These are phyloP conservation scores for Pseudolycoriella hygida DNA, from an alignment of 2,888 invertebrate genomes.

Conservation along the genomic window DNA sequence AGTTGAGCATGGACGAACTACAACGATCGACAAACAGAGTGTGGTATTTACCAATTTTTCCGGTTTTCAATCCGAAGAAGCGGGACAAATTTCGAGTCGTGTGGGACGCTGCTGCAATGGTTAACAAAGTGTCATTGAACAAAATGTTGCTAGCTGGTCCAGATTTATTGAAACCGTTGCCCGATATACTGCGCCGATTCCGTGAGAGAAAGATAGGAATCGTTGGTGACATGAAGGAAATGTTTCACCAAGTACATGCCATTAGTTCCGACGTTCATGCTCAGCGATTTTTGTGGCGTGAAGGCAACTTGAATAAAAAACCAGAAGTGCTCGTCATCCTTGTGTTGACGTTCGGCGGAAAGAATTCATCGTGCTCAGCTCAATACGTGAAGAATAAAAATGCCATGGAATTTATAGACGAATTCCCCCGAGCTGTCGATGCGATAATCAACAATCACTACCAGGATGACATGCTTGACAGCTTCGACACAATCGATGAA, in stretches of 20 bases:
- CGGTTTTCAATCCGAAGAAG: slow-evolving; percentile 13
- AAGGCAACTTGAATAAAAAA: neutral
- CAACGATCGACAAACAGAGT: slow-evolving; percentile 1
- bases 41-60: slow-evolving; percentile 15
- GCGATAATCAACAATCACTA: neutral
- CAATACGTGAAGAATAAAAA: neutral
- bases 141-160: slow-evolving; percentile 11
- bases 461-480: neutral
- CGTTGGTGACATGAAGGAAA: slow-evolving; percentile 11
- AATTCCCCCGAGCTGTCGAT: neutral
- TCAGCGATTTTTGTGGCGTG: slow-evolving; percentile 10
- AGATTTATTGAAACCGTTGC: slow-evolving; percentile 10
- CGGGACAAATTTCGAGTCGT: slow-evolving; percentile 14
- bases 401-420: neutral
- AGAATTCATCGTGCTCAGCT: neutral
- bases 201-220: slow-evolving; percentile 9
- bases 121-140: slow-evolving; percentile 12
- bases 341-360: neutral
- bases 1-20: slow-evolving; percentile 6
- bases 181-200: slow-evolving; percentile 11
- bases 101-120: slow-evolving; percentile 15
- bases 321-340: neutral
- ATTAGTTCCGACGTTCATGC: slow-evolving; percentile 5
- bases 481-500: neutral
- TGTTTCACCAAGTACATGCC: slow-evolving; percentile 10